Conservation (phyloP, 2,797 vertebrate genomes). For the Manis pentadactyla region DNA sequence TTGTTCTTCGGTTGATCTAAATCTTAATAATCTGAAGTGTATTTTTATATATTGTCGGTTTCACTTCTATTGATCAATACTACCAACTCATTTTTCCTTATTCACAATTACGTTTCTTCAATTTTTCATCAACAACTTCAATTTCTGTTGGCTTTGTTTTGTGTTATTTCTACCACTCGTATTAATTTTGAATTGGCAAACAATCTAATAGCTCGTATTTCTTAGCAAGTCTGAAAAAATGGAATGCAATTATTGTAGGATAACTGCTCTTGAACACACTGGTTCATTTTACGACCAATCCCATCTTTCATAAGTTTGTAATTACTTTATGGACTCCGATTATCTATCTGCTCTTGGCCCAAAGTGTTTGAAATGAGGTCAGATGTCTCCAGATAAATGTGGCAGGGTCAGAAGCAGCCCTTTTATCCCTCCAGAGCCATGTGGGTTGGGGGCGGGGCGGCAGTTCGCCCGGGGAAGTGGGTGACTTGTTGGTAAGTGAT, state of each 20-base stretch:
- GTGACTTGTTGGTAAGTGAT: fast-evolving
- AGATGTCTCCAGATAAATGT: no score
- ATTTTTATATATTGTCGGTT: background rate
- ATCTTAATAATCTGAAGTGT: background rate
- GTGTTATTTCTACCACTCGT: background rate
- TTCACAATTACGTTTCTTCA: background rate
- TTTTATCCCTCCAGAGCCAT: no score
- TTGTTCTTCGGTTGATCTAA: background rate
- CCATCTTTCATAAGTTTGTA: no score
- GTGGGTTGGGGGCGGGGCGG: fast-evolving
- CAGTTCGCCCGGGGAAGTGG: fast-evolving
- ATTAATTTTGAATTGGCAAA: background rate
- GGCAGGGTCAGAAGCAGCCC: no score
- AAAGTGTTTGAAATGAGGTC: background rate
- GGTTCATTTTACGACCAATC: background rate
- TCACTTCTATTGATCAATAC: background rate
- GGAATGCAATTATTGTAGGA: background rate
- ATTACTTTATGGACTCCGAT: background rate
- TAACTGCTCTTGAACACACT: background rate
- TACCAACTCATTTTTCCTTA: background rate
- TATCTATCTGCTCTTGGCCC: background rate
- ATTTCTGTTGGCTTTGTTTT: background rate
- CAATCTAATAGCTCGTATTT: background rate
- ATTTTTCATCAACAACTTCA: background rate
- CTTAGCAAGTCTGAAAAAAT: background rate